Percentiles rank a stretch among this genome's conserved stretches.
Conservation (phyloP, 2,888 invertebrate species). For the Barypeithes pellucidus region DNA sequence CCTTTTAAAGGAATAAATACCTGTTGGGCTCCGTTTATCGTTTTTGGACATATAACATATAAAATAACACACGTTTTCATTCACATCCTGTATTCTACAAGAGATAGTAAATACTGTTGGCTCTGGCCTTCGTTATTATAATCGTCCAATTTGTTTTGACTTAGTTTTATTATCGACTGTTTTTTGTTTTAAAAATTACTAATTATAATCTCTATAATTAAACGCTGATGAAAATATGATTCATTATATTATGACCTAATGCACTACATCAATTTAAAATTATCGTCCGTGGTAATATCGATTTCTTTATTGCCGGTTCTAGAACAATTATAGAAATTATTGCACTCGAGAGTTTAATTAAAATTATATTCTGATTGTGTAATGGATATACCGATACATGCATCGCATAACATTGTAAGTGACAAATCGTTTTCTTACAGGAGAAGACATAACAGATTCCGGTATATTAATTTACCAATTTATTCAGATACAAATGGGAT, state of each 20-base stretch:
- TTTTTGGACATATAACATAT: no score
- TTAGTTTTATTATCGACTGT: conserved; percentile 27
- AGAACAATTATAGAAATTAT: conserved; percentile 18
- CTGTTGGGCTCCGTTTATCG: no score
- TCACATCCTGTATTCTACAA: background rate
- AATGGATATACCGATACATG: no score
- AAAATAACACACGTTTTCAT: background rate
- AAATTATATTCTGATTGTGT: background rate
- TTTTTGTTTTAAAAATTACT: conserved; percentile 25
- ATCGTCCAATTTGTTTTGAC: conserved; percentile 33
- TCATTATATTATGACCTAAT: conserved; percentile 36
- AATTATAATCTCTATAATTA: conserved; percentile 31
- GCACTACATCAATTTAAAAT: conserved; percentile 16
- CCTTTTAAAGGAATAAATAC: no score
- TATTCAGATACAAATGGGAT: no score
- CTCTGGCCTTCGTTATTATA: conserved; percentile 13
- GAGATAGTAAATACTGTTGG: background rate
- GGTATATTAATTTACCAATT: no score
- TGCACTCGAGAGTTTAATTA: conserved; percentile 3
- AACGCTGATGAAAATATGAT: conserved; percentile 38
- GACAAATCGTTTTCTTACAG: no score
- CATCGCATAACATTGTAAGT: no score
- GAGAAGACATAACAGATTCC: no score
- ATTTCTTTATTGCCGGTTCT: conserved; percentile 5
- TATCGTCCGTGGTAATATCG: conserved; percentile 6